Conservation (phyloP, 2,888 invertebrate species). For the Drosophila neutralis region DNA sequence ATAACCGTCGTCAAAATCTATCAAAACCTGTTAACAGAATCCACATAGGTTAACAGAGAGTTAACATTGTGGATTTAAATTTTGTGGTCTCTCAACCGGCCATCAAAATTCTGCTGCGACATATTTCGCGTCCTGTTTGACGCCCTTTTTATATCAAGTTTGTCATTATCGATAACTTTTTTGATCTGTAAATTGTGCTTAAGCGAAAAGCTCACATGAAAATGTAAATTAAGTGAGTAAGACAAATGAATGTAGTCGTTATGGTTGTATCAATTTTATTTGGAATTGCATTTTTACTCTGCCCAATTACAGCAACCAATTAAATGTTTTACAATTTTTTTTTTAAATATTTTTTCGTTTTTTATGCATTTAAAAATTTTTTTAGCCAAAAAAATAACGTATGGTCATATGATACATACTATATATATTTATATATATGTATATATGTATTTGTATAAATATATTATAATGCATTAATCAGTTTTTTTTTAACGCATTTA, state of each 20-base stretch:
- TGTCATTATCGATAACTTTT: background rate
- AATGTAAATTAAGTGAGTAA: constrained; percentile 4
- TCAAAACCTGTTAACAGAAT: background rate
- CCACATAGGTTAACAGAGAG: background rate
- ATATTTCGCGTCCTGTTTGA: background rate
- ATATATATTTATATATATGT: constrained; percentile 37
- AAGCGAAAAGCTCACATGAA: background rate
- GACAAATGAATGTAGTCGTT: constrained; percentile 39
- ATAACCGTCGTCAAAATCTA: background rate
- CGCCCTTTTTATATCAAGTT: background rate
- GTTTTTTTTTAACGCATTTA: constrained; percentile 46
- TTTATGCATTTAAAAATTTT: constrained; percentile 58
- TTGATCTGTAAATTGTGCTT: background rate
- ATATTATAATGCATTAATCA: constrained; percentile 40
- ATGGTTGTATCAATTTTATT: constrained; percentile 72
- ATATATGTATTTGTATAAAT: constrained; percentile 53
- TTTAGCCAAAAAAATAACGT: constrained; percentile 68
- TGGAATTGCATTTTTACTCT: constrained; percentile 74
- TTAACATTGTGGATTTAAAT: background rate
- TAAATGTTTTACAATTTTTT: constrained; percentile 72
- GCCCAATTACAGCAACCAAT: constrained; percentile 70
- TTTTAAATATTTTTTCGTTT: constrained; percentile 48
- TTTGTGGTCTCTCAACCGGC: background rate
- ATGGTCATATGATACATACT: constrained; percentile 40
- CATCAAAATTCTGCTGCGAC: background rate